Percentiles rank a stretch among this genome's conserved stretches.
phyloP scores from a whole-genome alignment of 2,113 vertebrate species.

The Xyliphius kryptos region DNA sequence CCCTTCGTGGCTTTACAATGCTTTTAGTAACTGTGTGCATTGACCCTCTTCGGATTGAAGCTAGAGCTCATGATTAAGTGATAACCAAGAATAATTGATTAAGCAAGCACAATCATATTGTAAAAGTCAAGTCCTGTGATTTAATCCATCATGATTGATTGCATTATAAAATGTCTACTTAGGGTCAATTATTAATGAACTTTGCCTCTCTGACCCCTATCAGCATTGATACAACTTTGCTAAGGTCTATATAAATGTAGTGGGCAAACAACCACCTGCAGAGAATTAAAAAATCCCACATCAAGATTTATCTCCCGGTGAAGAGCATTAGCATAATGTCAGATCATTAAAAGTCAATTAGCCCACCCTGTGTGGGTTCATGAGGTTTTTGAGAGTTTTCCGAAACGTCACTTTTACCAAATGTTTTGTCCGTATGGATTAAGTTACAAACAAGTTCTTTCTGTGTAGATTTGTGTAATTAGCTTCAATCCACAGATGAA shows the following conservation, averaged over 20 bases:
- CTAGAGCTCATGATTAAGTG: no score
- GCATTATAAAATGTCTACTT: conserved; percentile 25
- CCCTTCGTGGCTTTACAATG: not conserved
- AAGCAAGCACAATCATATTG: no score
- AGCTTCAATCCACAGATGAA: no score
- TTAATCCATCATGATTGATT: conserved; percentile 17
- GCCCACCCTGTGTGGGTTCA: conserved; percentile 50
- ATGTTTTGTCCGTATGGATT: no score
- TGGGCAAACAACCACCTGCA: conserved; percentile 66
- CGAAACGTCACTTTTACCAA: not conserved
- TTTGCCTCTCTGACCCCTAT: conserved; percentile 34
- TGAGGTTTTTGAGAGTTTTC: conserved; percentile 18
- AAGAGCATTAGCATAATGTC: conserved; percentile 85
- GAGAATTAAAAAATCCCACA: conserved; percentile 60
- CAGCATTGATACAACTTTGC: conserved; percentile 8
- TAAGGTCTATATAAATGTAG: conserved; percentile 43
- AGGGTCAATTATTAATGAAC: conserved; percentile 16
- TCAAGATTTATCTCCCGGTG: conserved; percentile 70
- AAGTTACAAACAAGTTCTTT: no score
- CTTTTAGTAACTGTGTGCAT: no score
- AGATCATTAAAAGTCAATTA: conserved; percentile 91
- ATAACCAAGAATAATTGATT: no score
- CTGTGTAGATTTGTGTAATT: no score
- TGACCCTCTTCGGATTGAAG: no score
- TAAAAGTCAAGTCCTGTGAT: not conserved